Percentiles rank a stretch among this genome's conserved stretches.
phyloP scores from a whole-genome alignment of 2,113 vertebrate species.

The Nannobrachium achirus region DNA sequence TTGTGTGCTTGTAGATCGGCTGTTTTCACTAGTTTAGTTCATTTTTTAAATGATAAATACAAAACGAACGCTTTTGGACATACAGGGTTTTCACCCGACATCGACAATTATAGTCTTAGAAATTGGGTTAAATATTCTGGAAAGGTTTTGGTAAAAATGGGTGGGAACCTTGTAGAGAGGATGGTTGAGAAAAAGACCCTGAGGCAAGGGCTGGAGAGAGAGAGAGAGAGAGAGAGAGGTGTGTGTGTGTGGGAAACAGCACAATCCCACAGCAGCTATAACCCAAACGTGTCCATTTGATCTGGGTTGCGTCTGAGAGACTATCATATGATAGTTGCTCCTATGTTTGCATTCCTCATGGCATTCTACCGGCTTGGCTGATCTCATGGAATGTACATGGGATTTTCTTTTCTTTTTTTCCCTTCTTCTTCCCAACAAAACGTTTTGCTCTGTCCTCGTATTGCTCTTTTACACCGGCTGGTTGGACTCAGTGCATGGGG shows the following conservation, averaged over 20 bases:
- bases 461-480: constrained; percentile 3
- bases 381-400: constrained; percentile 49
- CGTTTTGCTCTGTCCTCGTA: constrained; percentile 9
- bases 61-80: too few relatives aligned
- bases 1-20: too few relatives aligned
- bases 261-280: constrained; percentile 31
- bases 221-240: constrained; percentile 30
- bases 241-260: constrained; percentile 3
- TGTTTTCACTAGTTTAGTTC: too few relatives aligned
- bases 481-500: constrained; percentile 18
- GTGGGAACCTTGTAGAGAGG: too few relatives aligned
- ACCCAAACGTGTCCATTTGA: constrained; percentile 49
- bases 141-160: too few relatives aligned
- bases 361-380: constrained; percentile 43
- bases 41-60: too few relatives aligned
- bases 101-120: too few relatives aligned
- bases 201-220: too few relatives aligned
- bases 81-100: too few relatives aligned
- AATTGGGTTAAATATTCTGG: too few relatives aligned
- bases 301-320: constrained; percentile 18
- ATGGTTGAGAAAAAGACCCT: too few relatives aligned
- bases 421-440: constrained; percentile 25
- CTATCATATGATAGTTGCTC: constrained; percentile 51
- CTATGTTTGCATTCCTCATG: constrained; percentile 46
- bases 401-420: constrained; percentile 11